Percentiles rank a stretch among this genome's conserved stretches.
These are phyloP conservation scores for Microtus ochrogaster DNA, from an alignment of 2,113 vertebrate species.

Conservation along the genomic window DNA sequence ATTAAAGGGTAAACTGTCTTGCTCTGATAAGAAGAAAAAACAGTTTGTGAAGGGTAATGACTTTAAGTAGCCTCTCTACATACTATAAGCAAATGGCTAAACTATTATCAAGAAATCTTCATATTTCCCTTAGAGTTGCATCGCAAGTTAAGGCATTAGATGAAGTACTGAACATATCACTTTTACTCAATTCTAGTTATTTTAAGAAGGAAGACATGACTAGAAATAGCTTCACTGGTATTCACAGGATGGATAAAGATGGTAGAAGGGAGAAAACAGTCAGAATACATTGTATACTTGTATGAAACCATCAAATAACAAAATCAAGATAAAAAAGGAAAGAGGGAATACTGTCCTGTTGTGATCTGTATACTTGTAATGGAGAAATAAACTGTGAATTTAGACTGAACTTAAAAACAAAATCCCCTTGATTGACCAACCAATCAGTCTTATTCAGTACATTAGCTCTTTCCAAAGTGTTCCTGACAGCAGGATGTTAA, in stretches of 20 bases:
- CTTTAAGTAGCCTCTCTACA: conserved; percentile 58
- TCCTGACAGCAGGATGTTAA: neutral
- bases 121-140: conserved; percentile 50
- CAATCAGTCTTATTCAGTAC: conserved; percentile 8
- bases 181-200: conserved; percentile 26
- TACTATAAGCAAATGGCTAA: conserved; percentile 41
- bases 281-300: neutral
- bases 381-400: conserved; percentile 41
- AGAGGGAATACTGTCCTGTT: neutral
- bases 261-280: neutral
- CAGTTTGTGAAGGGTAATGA: conserved; percentile 12
- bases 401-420: conserved; percentile 45
- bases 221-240: conserved; percentile 11
- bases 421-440: conserved; percentile 21
- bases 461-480: neutral
- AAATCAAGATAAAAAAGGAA: neutral
- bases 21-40: conserved; percentile 33
- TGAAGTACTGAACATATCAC: conserved; percentile 3
- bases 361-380: neutral
- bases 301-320: neutral
- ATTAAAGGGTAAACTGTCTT: conserved; percentile 49
- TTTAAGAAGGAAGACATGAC: neutral
- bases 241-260: neutral
- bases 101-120: conserved; percentile 26
- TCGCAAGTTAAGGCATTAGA: neutral